Conservation (phyloP, 2,113 vertebrate genomes). For the Lonchura striata region DNA sequence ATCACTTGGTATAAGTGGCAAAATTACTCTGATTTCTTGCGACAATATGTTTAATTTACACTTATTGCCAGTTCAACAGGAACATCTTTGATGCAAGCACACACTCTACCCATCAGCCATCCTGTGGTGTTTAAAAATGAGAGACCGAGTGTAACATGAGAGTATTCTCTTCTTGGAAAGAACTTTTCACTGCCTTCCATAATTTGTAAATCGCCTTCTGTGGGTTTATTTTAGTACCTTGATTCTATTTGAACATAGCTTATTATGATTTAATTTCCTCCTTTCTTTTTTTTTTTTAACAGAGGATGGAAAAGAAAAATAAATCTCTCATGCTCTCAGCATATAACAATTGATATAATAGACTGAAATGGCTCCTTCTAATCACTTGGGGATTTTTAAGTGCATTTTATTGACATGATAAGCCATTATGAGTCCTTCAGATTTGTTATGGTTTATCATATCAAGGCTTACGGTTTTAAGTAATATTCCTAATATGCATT, state of each 20-base stretch:
- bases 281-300: constrained; percentile 45
- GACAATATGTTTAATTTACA: background rate
- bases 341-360: constrained; percentile 50
- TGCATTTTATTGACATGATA: constrained; percentile 68
- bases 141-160: background rate
- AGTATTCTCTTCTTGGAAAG: background rate
- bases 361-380: constrained; percentile 56
- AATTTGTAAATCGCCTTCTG: constrained; percentile 41
- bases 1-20: background rate
- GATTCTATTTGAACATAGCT: constrained; percentile 51
- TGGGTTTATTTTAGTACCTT: constrained; percentile 55
- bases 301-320: constrained; percentile 55
- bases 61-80: background rate
- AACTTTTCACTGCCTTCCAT: constrained; percentile 19
- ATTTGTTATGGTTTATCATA: constrained; percentile 59
- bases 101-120: background rate
- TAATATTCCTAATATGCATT: constrained; percentile 58
- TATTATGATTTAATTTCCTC: constrained; percentile 63
- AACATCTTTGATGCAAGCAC: background rate
- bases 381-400: constrained; percentile 66
- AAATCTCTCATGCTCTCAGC: constrained; percentile 50
- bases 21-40: background rate
- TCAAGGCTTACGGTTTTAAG: constrained; percentile 48
- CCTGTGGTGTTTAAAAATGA: background rate
- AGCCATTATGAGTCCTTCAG: constrained; percentile 59